Percentiles rank a stretch among this genome's conserved stretches.
Conservation (phyloP, 2,797 vertebrate genomes). For the Gymnopithys bicolor region DNA sequence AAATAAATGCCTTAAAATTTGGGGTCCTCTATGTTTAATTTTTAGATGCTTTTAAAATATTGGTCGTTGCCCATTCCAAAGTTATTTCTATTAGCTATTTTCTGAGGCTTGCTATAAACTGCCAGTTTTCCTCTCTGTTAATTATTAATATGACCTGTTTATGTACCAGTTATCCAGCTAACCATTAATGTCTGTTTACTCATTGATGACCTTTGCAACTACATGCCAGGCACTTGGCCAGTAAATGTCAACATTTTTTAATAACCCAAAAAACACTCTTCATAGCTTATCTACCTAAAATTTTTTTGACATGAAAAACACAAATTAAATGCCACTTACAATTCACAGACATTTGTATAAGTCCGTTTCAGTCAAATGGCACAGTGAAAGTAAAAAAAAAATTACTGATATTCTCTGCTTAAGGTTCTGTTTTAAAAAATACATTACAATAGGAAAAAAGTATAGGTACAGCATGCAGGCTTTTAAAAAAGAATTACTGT, state of each 20-base stretch:
- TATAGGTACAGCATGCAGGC: background rate
- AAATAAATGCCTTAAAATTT: background rate
- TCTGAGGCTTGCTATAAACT: constrained; percentile 59
- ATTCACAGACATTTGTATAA: background rate
- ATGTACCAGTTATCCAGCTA: constrained; percentile 94
- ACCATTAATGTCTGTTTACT: constrained; percentile 99
- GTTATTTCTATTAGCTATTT: constrained; percentile 55
- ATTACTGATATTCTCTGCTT: background rate
- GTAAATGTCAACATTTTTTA: constrained; percentile 84
- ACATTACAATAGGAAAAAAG: background rate
- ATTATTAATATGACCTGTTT: constrained; percentile 97
- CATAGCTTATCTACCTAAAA: constrained; percentile 32
- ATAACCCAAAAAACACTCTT: constrained; percentile 57
- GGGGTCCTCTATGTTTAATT: background rate
- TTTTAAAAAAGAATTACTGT: background rate
- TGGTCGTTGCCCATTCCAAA: constrained; percentile 52
- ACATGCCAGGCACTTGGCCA: constrained; percentile 84
- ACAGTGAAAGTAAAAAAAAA: background rate
- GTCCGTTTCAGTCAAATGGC: background rate
- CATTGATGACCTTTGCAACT: constrained; percentile 94
- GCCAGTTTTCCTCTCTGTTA: constrained; percentile 83
- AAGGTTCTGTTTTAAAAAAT: background rate
- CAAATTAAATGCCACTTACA: background rate
- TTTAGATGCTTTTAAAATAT: constrained; percentile 23
- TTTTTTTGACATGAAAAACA: background rate